phyloP scores from a whole-genome alignment of 1,140 invertebrate species.

The Macrotrachela quadricornifera region DNA sequence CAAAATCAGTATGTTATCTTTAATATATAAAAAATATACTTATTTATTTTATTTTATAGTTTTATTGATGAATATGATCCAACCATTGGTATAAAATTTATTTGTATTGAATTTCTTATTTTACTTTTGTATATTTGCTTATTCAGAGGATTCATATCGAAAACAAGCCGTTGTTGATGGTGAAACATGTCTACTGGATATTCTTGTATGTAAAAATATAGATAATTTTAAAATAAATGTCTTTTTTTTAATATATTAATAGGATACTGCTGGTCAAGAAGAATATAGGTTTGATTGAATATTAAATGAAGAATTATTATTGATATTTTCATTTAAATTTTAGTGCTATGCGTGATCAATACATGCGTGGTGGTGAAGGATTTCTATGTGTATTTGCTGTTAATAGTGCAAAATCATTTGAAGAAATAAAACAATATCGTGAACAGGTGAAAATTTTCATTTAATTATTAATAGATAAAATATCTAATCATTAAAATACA shows the following conservation, averaged over 20 bases:
- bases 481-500: no score
- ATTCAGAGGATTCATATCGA: conserved; percentile 67
- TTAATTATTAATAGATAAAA: not conserved
- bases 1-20: conserved; percentile 61
- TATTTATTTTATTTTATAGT: conserved; percentile 30
- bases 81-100: conserved; percentile 42
- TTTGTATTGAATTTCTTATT: no score
- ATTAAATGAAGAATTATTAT: no score
- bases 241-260: no score
- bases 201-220: conserved; percentile 35
- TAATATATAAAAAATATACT: not conserved
- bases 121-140: no score
- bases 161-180: conserved; percentile 95
- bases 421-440: conserved; percentile 80
- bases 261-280: conserved; percentile 92
- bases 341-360: conserved; percentile 89
- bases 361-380: conserved; percentile 91
- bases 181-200: conserved; percentile 91
- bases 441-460: conserved; percentile 46
- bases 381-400: conserved; percentile 81
- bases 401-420: conserved; percentile 95
- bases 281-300: conserved; percentile 52
- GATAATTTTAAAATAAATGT: no score
- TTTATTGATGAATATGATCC: conserved; percentile 99
- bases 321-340: conserved; percentile 21